These are phyloP conservation scores for Eristalis pertinax DNA, from an alignment of 2,888 invertebrate species.

Conservation along the genomic window DNA sequence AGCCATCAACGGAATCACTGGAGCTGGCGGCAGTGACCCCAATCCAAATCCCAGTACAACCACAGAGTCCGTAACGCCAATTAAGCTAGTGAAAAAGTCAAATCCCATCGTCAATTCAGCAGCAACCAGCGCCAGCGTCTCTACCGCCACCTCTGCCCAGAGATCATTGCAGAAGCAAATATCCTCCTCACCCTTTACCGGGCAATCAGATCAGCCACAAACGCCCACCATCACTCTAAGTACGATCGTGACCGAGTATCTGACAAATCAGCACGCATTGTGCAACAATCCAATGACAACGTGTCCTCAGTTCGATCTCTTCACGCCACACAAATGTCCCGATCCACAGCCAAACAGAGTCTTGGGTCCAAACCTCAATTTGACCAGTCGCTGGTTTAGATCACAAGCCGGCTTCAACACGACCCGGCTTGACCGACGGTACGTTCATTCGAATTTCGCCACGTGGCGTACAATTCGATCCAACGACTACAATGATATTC, in stretches of 20 bases:
- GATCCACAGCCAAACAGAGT: conserved; percentile 86
- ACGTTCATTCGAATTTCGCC: conserved; percentile 92
- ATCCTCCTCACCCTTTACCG: conserved; percentile 80
- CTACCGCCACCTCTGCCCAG: conserved; percentile 70
- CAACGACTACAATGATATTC: conserved; percentile 85
- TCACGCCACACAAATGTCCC: conserved; percentile 98
- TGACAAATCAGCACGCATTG: conserved; percentile 98
- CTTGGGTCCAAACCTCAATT: conserved; percentile 84
- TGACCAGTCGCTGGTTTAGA: conserved; percentile 85
- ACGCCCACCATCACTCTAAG: conserved; percentile 86
- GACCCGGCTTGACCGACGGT: conserved; percentile 88
- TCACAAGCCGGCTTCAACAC: conserved; percentile 83
- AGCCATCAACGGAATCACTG: conserved; percentile 72
- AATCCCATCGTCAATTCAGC: conserved; percentile 56
- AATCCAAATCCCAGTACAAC: conserved; percentile 36
- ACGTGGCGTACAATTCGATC: conserved; percentile 87
- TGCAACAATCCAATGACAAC: conserved; percentile 99
- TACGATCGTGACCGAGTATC: conserved; percentile 97
- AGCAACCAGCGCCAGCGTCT: conserved; percentile 33
- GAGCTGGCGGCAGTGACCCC: conserved; percentile 36
- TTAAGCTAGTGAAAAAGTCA: conserved; percentile 77
- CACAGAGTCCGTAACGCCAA: conserved; percentile 75
- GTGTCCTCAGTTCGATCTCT: conserved; percentile 97
- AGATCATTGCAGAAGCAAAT: conserved; percentile 83
- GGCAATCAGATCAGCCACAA: conserved; percentile 82